phyloP scores from a whole-genome alignment of 2,797 vertebrate species.

The Betta splendens region DNA sequence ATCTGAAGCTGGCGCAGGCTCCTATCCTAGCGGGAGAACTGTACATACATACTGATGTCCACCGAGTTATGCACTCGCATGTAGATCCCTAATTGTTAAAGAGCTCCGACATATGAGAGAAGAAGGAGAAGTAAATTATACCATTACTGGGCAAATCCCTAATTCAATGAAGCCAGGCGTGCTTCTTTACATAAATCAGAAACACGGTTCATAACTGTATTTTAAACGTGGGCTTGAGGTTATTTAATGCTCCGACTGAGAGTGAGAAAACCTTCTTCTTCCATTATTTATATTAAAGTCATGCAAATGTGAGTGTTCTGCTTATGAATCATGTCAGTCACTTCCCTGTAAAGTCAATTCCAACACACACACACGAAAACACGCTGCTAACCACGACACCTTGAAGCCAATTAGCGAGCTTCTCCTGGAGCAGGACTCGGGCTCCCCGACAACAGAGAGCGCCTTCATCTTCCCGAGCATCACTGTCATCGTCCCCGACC shows the following conservation, averaged over 20 bases:
- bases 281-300: not conserved
- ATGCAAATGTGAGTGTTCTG: not conserved
- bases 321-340: constrained; percentile 1
- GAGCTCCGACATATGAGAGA: constrained; percentile 38
- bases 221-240: too few relatives aligned
- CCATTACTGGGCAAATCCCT: constrained; percentile 15
- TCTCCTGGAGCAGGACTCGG: constrained; percentile 53
- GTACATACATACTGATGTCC: constrained; percentile 73
- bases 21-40: constrained; percentile 54
- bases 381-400: constrained; percentile 35
- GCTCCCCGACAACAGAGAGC: constrained; percentile 70
- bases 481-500: constrained; percentile 48
- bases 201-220: constrained; percentile 20
- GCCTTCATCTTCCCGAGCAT: constrained; percentile 61
- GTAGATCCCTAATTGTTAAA: constrained; percentile 64
- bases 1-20: constrained; percentile 68
- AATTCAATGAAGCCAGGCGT: constrained; percentile 10
- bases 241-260: too few relatives aligned
- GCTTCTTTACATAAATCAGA: constrained; percentile 8
- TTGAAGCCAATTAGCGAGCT: constrained; percentile 70
- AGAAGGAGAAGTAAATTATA: constrained; percentile 28
- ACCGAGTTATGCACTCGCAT: constrained; percentile 63
- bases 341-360: constrained; percentile 22
- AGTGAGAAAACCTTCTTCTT: not conserved
- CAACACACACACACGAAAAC: constrained; percentile 7